These are phyloP conservation scores for Hyles lineata DNA, from an alignment of 2,888 invertebrate genomes.

Conservation along the genomic window DNA sequence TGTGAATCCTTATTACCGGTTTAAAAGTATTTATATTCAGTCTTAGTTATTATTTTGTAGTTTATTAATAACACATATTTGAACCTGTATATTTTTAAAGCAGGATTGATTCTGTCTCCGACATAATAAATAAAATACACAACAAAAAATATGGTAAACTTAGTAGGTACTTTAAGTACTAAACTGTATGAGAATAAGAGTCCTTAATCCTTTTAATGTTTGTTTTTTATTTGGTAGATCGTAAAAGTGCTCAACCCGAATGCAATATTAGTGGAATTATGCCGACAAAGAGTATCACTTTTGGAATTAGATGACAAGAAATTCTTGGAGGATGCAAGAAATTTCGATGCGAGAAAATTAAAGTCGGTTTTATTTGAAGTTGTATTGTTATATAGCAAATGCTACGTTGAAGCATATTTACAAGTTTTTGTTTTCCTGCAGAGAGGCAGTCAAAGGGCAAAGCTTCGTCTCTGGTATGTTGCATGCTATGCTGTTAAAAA, in stretches of 20 bases:
- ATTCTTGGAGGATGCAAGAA: conserved; percentile 78
- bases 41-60: no score
- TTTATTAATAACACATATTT: no score
- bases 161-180: not conserved
- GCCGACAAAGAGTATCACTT: conserved; percentile 76
- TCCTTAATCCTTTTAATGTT: conserved; percentile 9
- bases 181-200: conserved; percentile 11
- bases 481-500: conserved; percentile 78
- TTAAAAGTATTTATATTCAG: no score
- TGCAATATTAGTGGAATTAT: conserved; percentile 76
- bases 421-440: conserved; percentile 40
- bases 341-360: conserved; percentile 71
- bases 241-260: conserved; percentile 71
- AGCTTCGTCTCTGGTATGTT: conserved; percentile 76
- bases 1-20: no score
- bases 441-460: conserved; percentile 76
- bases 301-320: conserved; percentile 77
- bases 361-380: conserved; percentile 58
- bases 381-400: not conserved
- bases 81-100: no score
- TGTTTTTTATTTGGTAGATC: conserved; percentile 57
- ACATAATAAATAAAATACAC: no score
- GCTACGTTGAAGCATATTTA: not conserved
- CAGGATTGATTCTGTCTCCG: no score
- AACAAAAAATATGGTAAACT: no score